Evolutionary conservation across 2,888 invertebrate species (phyloP), one percentile per base, ranked within the genome.

Genomic region (Ernsta delagoae): DNA sequence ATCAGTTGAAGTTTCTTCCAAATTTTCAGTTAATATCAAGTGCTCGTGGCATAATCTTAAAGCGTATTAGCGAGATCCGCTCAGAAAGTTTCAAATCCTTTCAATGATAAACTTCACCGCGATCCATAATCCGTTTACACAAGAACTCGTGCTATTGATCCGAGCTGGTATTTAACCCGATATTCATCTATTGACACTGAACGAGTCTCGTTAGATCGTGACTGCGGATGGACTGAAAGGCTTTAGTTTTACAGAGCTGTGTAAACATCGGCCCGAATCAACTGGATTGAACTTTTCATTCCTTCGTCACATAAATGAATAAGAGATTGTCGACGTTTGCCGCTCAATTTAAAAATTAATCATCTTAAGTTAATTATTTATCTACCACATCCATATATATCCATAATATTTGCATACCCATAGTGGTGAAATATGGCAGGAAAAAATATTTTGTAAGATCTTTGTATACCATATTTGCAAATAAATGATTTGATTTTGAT

Each of bases 221-320:
- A 61, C 66, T 60, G 66, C 60, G 60, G 50, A 54, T 59, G 43
- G 60, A 45, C 53, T 34, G 54, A 56, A 67, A 67, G 66, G 66
- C 57, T 65, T 68, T 68, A 68, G 68, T 68, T 48, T 61, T 54
- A 43, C 57, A 56, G 64, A 64, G 50, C 64, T 65, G 60, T 68
- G 66, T 62, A 61, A 68, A 67, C 66, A 61, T 61, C 60, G 54
- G 31, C 50, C 16, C 39, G 60, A 67, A 61, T 67, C 66, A 66
- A 41, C 43, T 34, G 45, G 54, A 67, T 70, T 65, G 59, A 73
- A 73, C 70, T 72, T 67, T 74, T 69, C 68, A 70, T 71, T 74
- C 71, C 71, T 72, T 75, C 70, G 70, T 74, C 73, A 72, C 71
- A 72, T 75, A 75, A 75, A 73, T 75, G 72, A 73, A 75, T 75